Evolutionary conservation across 1,140 invertebrate species (phyloP).

Genomic region (Lasioglossum albipes): DNA sequence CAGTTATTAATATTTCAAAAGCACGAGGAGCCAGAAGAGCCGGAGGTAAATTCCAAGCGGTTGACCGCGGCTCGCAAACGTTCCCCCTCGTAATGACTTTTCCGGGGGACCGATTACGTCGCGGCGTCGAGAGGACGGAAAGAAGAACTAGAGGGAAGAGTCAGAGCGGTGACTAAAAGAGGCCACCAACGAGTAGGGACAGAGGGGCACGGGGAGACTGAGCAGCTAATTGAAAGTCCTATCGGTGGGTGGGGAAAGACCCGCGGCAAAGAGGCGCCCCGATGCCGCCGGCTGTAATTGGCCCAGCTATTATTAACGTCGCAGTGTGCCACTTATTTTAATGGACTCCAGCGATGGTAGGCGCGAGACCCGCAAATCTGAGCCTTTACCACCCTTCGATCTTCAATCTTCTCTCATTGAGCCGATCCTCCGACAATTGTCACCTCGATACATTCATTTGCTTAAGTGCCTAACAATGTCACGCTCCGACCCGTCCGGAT

Average conservation of each 20-base stretch:
- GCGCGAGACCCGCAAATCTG: conserved; percentile 21
- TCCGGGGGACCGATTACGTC: conserved; percentile 40
- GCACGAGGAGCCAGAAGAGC: background rate
- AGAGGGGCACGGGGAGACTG: conserved; percentile 4
- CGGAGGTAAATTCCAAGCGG: conserved; percentile 11
- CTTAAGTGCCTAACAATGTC: conserved; percentile 9
- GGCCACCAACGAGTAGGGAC: background rate
- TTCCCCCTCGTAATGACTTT: conserved; percentile 43
- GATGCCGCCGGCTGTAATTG: conserved; percentile 53
- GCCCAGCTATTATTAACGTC: conserved; percentile 52
- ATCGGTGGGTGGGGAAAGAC: conserved; percentile 20
- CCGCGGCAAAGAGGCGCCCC: conserved; percentile 39
- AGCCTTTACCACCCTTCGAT: background rate
- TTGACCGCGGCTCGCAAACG: conserved; percentile 29
- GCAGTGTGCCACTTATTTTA: conserved; percentile 53
- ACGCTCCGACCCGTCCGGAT: background rate
- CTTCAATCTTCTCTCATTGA: background rate
- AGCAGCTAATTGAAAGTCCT: conserved; percentile 61
- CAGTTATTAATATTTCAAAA: conserved; percentile 45
- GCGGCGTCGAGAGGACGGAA: conserved; percentile 8
- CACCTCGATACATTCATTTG: conserved; percentile 27
- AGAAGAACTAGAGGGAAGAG: conserved; percentile 48
- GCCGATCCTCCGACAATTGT: background rate
- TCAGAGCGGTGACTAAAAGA: conserved; percentile 26
- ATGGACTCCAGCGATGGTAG: conserved; percentile 22